phyloP scores from a whole-genome alignment of 53 echinoderm and acorn worm species.

The Echinometra lucunter region DNA sequence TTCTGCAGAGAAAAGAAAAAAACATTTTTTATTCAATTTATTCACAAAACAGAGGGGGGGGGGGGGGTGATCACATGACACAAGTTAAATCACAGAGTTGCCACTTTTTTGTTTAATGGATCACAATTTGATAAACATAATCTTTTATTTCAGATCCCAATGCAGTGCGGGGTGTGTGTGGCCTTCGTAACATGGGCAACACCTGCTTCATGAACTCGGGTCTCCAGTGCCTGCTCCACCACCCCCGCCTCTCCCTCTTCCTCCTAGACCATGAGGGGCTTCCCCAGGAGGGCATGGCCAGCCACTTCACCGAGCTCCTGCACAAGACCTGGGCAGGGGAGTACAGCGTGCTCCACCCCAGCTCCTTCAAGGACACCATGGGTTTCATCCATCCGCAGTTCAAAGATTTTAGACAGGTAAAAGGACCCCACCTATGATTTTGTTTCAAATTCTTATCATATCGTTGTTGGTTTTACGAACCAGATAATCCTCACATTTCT shows the following conservation, averaged over 20 bases:
- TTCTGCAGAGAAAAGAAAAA: too few relatives aligned
- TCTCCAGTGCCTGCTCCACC: conserved; percentile 97
- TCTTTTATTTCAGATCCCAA: conserved; percentile 69
- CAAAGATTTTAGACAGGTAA: conserved; percentile 91
- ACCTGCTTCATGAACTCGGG: conserved; percentile 99
- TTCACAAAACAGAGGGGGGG: too few relatives aligned
- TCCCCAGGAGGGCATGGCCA: conserved; percentile 80
- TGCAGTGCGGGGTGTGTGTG: conserved; percentile 88
- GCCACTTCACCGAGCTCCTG: conserved; percentile 78
- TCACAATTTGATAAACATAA: background rate
- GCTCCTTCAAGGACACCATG: conserved; percentile 86
- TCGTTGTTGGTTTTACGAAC: too few relatives aligned
- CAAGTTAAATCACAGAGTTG: too few relatives aligned
- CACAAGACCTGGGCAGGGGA: conserved; percentile 91
- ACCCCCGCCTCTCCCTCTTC: conserved; percentile 76
- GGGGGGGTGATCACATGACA: too few relatives aligned
- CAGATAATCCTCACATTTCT: too few relatives aligned
- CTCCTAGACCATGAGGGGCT: conserved; percentile 75
- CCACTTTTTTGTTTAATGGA: too few relatives aligned
- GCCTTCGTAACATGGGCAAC: conserved; percentile 97
- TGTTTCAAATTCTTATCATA: too few relatives aligned
- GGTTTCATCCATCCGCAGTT: conserved; percentile 95
- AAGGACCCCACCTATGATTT: too few relatives aligned
- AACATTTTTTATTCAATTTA: too few relatives aligned
- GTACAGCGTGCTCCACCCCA: conserved; percentile 84